These are phyloP conservation scores for Sander vitreus DNA, from an alignment of 2,113 vertebrate species.

Conservation along the genomic window DNA sequence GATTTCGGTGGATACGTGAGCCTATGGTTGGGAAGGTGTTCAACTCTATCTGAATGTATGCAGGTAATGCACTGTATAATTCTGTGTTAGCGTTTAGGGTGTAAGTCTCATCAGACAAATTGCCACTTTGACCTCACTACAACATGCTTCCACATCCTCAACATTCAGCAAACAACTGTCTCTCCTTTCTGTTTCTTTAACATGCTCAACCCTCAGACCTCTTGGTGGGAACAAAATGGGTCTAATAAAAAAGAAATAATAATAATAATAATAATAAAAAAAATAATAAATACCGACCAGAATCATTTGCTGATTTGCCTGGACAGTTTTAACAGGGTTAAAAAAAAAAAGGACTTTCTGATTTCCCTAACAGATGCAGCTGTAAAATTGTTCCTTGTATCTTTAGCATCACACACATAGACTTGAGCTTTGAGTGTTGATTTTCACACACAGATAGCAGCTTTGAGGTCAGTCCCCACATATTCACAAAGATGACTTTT, in stretches of 20 bases:
- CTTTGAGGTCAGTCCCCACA: neutral
- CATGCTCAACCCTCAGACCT: neutral
- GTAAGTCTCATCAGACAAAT: constrained; percentile 33
- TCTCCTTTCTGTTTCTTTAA: neutral
- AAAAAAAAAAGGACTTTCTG: neutral
- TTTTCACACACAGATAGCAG: constrained; percentile 21
- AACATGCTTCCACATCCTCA: neutral
- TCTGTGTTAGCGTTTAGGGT: constrained; percentile 19
- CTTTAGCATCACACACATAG: neutral
- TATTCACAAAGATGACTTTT: neutral
- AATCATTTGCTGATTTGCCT: neutral
- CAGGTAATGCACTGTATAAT: constrained; percentile 9
- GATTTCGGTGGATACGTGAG: constrained; percentile 48
- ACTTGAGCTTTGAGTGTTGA: neutral
- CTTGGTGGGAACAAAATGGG: neutral
- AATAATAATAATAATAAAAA: no score
- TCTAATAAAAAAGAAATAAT: neutral
- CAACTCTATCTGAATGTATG: constrained; percentile 12
- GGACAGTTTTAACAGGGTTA: neutral
- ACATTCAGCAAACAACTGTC: neutral
- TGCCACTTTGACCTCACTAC: constrained; percentile 6
- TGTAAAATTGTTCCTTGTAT: neutral
- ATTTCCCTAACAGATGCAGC: neutral
- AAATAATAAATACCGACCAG: neutral
- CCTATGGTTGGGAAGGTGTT: constrained; percentile 32